A percentile compares a stretch with the other conserved stretches of the same genome.
phyloP scores from a whole-genome alignment of 2,113 vertebrate species.

The Siniperca chuatsi region DNA sequence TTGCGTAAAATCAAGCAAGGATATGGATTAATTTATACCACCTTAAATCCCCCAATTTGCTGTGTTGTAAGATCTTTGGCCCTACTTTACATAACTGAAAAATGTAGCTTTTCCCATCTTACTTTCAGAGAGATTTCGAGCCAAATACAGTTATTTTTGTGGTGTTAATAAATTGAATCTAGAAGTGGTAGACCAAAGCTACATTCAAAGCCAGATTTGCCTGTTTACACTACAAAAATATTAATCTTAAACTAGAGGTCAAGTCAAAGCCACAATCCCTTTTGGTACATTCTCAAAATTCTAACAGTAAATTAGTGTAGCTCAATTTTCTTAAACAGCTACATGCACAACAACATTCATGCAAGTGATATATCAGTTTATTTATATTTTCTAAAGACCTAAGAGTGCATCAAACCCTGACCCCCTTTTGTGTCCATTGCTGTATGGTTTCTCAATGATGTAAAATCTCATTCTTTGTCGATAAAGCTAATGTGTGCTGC shows the following conservation, averaged over 20 bases:
- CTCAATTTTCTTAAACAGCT: neutral
- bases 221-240: conserved; percentile 36
- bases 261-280: conserved; percentile 6
- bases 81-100: conserved; percentile 3
- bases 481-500: conserved; percentile 92
- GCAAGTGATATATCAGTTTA: conserved; percentile 56
- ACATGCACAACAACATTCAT: conserved; percentile 47
- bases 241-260: neutral
- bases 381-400: conserved; percentile 85
- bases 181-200: conserved; percentile 59
- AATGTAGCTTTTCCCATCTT: neutral
- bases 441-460: conserved; percentile 92
- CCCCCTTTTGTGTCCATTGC: conserved; percentile 87
- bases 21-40: conserved; percentile 1
- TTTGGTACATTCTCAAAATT: conserved; percentile 6
- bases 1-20: neutral
- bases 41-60: conserved; percentile 10
- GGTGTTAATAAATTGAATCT: conserved; percentile 29
- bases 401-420: conserved; percentile 87
- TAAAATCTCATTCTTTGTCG: conserved; percentile 94
- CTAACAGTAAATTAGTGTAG: neutral
- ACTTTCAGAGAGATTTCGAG: conserved; percentile 4
- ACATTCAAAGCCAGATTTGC: conserved; percentile 37
- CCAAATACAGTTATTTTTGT: conserved; percentile 21
- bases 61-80: neutral